phyloP scores from a whole-genome alignment of 1,140 invertebrate genomes.

The Latrodectus geometricus region DNA sequence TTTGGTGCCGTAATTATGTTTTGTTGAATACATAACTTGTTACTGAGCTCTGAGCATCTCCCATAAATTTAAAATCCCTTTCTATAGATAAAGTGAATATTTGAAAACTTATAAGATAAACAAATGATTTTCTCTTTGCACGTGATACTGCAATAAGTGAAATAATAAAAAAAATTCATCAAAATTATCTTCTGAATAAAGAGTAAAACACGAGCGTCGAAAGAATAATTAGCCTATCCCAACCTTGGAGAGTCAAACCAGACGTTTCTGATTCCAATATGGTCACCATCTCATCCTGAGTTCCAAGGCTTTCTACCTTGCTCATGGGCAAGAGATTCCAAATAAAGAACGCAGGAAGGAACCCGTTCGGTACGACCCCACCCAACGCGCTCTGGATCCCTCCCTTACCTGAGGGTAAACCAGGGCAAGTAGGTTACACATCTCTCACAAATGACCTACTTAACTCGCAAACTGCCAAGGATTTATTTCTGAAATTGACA shows the following conservation, averaged over 20 bases:
- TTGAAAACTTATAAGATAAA: too few species aligned
- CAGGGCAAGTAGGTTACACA: constrained; percentile 57
- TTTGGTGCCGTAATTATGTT: too few species aligned
- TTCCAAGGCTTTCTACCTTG: constrained; percentile 22
- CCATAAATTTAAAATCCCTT: too few species aligned
- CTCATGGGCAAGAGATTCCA: constrained; percentile 53
- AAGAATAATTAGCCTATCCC: background rate
- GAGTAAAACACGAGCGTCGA: too few species aligned
- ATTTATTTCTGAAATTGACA: constrained; percentile 43
- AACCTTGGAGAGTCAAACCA: constrained; percentile 44
- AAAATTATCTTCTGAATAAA: too few species aligned
- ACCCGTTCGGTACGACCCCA: constrained; percentile 23
- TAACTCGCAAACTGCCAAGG: constrained; percentile 29
- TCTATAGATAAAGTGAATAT: too few species aligned
- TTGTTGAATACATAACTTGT: too few species aligned
- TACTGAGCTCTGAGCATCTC: too few species aligned
- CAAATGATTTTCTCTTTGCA: too few species aligned
- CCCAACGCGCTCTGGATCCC: constrained; percentile 25
- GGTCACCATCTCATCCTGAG: constrained; percentile 47
- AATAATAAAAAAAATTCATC: too few species aligned
- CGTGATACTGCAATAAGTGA: too few species aligned
- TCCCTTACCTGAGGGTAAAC: constrained; percentile 51
- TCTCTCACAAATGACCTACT: constrained; percentile 43
- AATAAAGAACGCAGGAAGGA: constrained; percentile 41
- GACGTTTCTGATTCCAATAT: constrained; percentile 42